A percentile compares a stretch with the other conserved stretches of the same genome.
phyloP scores from a whole-genome alignment of 1,140 invertebrate genomes.

The Sycobia sp. region DNA sequence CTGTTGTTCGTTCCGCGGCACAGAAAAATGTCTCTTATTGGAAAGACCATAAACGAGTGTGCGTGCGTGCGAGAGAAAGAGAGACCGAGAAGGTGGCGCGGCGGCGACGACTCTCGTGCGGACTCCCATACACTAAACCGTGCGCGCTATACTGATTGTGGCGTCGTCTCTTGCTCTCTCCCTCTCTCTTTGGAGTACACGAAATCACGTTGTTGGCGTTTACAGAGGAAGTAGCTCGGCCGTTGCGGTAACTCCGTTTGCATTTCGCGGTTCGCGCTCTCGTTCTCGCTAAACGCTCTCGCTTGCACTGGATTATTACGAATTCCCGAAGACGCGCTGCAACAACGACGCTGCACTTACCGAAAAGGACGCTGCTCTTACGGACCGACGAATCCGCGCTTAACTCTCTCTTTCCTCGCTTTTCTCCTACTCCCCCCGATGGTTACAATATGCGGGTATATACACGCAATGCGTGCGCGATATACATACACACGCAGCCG shows the following conservation, averaged over 20 bases:
- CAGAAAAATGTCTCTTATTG: too few species aligned
- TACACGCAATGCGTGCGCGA: too few species aligned
- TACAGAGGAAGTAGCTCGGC: slow-evolving; percentile 14
- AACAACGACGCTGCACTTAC: slow-evolving; percentile 21
- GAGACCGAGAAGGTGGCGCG: neutral
- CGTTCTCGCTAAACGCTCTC: neutral
- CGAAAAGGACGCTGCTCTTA: slow-evolving; percentile 17
- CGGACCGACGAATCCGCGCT: too few species aligned
- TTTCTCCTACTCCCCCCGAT: neutral
- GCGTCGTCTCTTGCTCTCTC: slow-evolving; percentile 18
- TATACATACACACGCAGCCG: too few species aligned
- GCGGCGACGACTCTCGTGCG: slow-evolving; percentile 2
- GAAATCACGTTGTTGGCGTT: slow-evolving; percentile 25
- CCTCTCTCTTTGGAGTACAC: neutral
- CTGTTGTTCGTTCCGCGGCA: too few species aligned
- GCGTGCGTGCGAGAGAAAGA: neutral
- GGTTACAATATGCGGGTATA: slow-evolving; percentile 13
- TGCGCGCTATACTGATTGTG: slow-evolving; percentile 1
- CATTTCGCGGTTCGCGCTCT: neutral
- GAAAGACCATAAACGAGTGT: neutral
- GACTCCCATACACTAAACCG: neutral
- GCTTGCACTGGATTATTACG: too few species aligned
- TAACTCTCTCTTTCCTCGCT: neutral
- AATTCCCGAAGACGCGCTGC: slow-evolving; percentile 9
- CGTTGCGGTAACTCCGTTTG: neutral